A percentile compares a stretch with the other conserved stretches of the same genome.
Conservation (phyloP, 2,797 vertebrate species). For the Leptoclinus maculatus region DNA sequence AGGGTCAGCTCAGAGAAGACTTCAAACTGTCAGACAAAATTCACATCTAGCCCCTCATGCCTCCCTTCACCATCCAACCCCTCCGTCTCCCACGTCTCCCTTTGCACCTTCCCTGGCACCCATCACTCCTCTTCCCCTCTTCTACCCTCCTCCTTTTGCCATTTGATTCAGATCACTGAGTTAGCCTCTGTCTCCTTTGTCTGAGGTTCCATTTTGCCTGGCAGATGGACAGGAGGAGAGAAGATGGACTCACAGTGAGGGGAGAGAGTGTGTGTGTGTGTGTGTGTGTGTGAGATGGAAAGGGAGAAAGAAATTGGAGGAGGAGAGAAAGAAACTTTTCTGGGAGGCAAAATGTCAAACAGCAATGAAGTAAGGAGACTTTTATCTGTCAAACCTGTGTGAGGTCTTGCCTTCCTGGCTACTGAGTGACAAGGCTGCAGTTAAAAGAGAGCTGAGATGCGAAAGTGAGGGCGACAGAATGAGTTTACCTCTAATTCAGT, state of each 20-base stretch:
- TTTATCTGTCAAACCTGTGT: constrained; percentile 76
- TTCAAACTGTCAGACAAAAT: constrained; percentile 87
- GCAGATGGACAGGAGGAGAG: constrained; percentile 75
- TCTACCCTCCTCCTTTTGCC: constrained; percentile 68
- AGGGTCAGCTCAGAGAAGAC: constrained; percentile 79
- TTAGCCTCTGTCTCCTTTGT: constrained; percentile 74
- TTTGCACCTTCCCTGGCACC: constrained; percentile 79
- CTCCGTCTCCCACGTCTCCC: constrained; percentile 66
- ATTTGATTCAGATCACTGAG: constrained; percentile 83
- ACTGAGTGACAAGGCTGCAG: constrained; percentile 73
- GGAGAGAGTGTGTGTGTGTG: neutral
- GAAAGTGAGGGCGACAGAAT: constrained; percentile 75
- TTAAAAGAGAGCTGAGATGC: constrained; percentile 70
- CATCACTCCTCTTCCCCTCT: constrained; percentile 79
- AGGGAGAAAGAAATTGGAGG: constrained; percentile 37
- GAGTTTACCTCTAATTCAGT: constrained; percentile 75
- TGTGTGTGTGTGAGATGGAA: constrained; percentile 46
- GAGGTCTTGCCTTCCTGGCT: constrained; percentile 73
- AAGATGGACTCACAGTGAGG: constrained; percentile 57
- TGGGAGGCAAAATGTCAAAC: constrained; percentile 78
- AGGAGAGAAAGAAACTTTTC: constrained; percentile 67
- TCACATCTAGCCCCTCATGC: constrained; percentile 80
- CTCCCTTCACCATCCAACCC: constrained; percentile 73
- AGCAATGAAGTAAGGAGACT: constrained; percentile 76
- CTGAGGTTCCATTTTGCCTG: constrained; percentile 77